Conservation (phyloP, 2,113 vertebrate species). For the Galbula dea region DNA sequence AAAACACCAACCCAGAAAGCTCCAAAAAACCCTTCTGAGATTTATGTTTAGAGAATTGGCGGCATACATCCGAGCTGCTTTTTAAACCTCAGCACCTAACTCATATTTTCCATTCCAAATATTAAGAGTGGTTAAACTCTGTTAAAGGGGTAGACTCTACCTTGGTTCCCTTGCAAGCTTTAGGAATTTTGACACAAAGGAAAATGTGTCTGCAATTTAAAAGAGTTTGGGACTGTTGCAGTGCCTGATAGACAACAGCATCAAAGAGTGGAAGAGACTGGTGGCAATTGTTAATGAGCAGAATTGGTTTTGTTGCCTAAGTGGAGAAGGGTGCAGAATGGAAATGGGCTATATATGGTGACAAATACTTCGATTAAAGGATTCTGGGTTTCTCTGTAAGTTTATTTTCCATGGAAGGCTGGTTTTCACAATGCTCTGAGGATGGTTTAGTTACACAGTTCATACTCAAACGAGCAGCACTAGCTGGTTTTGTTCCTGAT, state of each 20-base stretch:
- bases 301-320: background rate
- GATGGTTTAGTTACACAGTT: background rate
- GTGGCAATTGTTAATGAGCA: background rate
- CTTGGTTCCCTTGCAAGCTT: background rate
- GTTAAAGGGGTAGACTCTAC: conserved; percentile 27
- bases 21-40: background rate
- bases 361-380: background rate
- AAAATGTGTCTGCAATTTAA: background rate
- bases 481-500: background rate
- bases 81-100: conserved; percentile 29
- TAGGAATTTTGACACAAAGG: conserved; percentile 21
- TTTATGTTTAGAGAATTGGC: conserved; percentile 45
- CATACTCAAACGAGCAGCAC: background rate
- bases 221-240: background rate
- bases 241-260: background rate
- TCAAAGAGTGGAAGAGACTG: background rate
- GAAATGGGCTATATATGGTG: background rate
- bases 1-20: rapidly evolving
- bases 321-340: background rate
- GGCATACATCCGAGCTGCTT: background rate
- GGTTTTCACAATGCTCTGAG: background rate
- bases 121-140: background rate
- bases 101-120: conserved; percentile 59
- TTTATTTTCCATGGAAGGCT: background rate
- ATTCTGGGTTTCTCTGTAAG: background rate